Evolutionary conservation across 2,888 invertebrate species (phyloP).

Genomic region (Andricus quercusramuli): DNA sequence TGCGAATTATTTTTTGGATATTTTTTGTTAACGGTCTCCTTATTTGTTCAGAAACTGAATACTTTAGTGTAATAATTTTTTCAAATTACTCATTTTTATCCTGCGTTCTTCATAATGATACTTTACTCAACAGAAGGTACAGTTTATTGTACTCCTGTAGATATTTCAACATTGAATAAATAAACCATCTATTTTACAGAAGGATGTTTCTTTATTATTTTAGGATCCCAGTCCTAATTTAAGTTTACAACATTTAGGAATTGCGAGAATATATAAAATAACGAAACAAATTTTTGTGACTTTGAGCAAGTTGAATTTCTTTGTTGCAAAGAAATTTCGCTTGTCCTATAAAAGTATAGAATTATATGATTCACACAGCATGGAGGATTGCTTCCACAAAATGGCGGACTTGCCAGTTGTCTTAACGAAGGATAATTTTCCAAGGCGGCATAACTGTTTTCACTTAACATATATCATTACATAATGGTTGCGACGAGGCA

Average conservation of each 20-base stretch:
- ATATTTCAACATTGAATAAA: background rate
- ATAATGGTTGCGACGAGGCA: background rate
- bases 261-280: background rate
- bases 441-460: background rate
- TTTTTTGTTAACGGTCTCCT: background rate
- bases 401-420: conserved; percentile 62
- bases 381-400: conserved; percentile 66
- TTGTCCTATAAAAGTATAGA: background rate
- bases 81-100: background rate
- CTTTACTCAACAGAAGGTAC: background rate
- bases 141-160: background rate
- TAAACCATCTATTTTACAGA: background rate
- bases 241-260: background rate
- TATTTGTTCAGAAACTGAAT: background rate
- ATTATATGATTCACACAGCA: conserved; percentile 55
- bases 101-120: background rate
- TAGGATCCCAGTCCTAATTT: background rate
- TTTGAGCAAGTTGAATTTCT: background rate
- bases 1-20: background rate
- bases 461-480: background rate
- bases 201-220: background rate
- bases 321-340: background rate
- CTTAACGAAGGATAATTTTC: background rate
- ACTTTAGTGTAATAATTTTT: background rate
- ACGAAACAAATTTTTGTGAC: background rate